A percentile compares a stretch with the other conserved stretches of the same genome.
Evolutionary conservation across 2,113 vertebrate species (phyloP).

Genomic region (Misgurnus anguillicaudatus): DNA sequence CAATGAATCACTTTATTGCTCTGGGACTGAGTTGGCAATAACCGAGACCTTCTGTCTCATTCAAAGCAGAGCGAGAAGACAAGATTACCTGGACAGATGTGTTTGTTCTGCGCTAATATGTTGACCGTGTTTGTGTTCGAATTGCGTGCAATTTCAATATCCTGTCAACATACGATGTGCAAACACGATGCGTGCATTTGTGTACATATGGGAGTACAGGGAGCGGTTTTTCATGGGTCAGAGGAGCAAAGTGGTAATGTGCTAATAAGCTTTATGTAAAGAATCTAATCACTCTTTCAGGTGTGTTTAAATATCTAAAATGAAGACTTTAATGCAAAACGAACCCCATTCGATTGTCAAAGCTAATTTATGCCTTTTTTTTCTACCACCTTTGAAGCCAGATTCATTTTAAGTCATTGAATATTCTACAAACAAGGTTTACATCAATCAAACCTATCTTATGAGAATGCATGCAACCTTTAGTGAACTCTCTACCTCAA

Average conservation of each 20-base stretch:
- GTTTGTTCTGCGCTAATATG: slow-evolving; percentile 66
- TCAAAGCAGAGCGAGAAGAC: slow-evolving; percentile 55
- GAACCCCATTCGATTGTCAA: neutral
- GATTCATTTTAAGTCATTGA: slow-evolving; percentile 41
- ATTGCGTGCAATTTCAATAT: slow-evolving; percentile 52
- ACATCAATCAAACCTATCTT: slow-evolving; percentile 29
- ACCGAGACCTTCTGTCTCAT: slow-evolving; percentile 63
- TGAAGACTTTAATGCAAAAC: neutral
- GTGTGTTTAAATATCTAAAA: slow-evolving; percentile 21
- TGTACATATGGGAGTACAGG: slow-evolving; percentile 21
- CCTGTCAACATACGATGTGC: slow-evolving; percentile 41
- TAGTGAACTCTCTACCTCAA: slow-evolving; percentile 28
- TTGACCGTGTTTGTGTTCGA: slow-evolving; percentile 53
- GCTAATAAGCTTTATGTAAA: neutral
- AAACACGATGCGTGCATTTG: slow-evolving; percentile 45
- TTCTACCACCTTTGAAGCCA: slow-evolving; percentile 34
- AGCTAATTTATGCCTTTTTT: slow-evolving; percentile 18
- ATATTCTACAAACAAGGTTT: slow-evolving; percentile 29
- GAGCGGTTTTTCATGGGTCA: slow-evolving; percentile 29
- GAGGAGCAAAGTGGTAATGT: neutral
- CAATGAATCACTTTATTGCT: slow-evolving; percentile 78
- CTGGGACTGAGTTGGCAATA: slow-evolving; percentile 68
- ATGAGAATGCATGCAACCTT: slow-evolving; percentile 29
- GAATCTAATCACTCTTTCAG: slow-evolving; percentile 6
- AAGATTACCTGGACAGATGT: slow-evolving; percentile 66